Percentiles rank a stretch among this genome's conserved stretches.
Evolutionary conservation across 2,888 invertebrate species (phyloP).

Genomic region (Thereva nobilitata): DNA sequence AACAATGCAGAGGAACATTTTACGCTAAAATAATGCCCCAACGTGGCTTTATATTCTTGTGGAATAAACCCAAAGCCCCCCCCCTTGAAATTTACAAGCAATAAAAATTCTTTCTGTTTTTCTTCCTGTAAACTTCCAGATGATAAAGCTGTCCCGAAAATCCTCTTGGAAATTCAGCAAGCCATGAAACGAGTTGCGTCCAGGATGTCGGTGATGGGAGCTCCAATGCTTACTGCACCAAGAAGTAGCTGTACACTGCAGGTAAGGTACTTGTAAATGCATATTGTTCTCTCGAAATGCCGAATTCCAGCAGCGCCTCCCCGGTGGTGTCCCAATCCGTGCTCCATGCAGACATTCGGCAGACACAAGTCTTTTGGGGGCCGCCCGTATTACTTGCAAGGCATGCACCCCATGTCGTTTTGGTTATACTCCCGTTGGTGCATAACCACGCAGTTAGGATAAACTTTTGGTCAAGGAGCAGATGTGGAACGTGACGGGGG

Average conservation of each 20-base stretch:
- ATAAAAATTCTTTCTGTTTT: slow-evolving; percentile 27
- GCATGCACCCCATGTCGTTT: too few relatives aligned
- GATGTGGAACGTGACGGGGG: too few relatives aligned
- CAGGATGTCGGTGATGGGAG: slow-evolving; percentile 10
- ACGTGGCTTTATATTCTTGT: slow-evolving; percentile 6
- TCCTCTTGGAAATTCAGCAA: slow-evolving; percentile 44
- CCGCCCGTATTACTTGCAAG: too few relatives aligned
- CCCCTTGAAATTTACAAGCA: slow-evolving; percentile 13
- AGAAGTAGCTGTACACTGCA: slow-evolving; percentile 24
- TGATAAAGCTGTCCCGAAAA: slow-evolving; percentile 44
- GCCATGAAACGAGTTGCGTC: slow-evolving; percentile 43
- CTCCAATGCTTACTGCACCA: slow-evolving; percentile 24
- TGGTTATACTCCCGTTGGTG: too few relatives aligned
- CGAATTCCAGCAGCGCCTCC: not conserved
- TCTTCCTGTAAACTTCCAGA: slow-evolving; percentile 38
- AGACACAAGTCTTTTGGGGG: too few relatives aligned
- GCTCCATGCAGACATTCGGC: not conserved
- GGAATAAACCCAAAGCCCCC: slow-evolving; percentile 5
- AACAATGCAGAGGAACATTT: not conserved
- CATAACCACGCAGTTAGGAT: too few relatives aligned
- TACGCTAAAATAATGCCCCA: not conserved
- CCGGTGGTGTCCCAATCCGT: not conserved
- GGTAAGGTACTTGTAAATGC: slow-evolving; percentile 30
- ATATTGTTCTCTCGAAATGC: slow-evolving; percentile 7
- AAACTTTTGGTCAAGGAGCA: too few relatives aligned